These are phyloP conservation scores for Actinopyga echinites DNA, from an alignment of 53 echinoderm and acorn worm species.

Conservation along the genomic window DNA sequence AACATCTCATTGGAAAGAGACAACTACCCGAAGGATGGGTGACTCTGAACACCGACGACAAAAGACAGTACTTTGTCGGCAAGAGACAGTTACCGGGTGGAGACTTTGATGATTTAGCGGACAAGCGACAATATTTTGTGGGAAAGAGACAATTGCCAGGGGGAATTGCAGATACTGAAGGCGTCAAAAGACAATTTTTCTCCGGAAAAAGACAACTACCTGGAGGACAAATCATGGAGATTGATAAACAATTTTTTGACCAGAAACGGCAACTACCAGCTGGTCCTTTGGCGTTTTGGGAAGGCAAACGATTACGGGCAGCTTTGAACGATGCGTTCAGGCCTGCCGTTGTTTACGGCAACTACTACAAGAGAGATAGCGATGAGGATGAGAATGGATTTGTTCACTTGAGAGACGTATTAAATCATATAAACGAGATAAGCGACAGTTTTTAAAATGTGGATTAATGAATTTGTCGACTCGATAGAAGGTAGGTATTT, in stretches of 20 bases:
- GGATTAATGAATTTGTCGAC: too few species aligned
- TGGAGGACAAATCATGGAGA: neutral
- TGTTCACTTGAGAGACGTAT: neutral
- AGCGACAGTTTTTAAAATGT: neutral
- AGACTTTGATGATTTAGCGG: neutral
- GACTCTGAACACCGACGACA: neutral
- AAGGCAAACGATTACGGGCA: constrained; percentile 3
- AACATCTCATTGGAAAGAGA: constrained; percentile 2
- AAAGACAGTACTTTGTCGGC: constrained; percentile 67
- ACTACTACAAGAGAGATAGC: neutral
- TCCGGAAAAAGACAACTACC: constrained; percentile 54
- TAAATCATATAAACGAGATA: constrained; percentile 6
- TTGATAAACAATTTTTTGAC: constrained; percentile 58
- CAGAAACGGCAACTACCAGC: constrained; percentile 58
- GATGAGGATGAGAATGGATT: neutral
- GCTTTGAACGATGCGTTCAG: neutral
- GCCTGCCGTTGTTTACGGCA: neutral
- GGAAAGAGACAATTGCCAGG: constrained; percentile 54
- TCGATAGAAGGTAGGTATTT: too few species aligned
- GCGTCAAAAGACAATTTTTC: constrained; percentile 59
- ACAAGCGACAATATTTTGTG: constrained; percentile 59
- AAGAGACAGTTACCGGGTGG: constrained; percentile 64
- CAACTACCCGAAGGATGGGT: neutral
- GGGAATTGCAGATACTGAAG: constrained; percentile 44
- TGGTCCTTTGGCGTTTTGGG: constrained; percentile 6